phyloP scores from a whole-genome alignment of 2,888 invertebrate species.

The Ormyrus thymus region DNA sequence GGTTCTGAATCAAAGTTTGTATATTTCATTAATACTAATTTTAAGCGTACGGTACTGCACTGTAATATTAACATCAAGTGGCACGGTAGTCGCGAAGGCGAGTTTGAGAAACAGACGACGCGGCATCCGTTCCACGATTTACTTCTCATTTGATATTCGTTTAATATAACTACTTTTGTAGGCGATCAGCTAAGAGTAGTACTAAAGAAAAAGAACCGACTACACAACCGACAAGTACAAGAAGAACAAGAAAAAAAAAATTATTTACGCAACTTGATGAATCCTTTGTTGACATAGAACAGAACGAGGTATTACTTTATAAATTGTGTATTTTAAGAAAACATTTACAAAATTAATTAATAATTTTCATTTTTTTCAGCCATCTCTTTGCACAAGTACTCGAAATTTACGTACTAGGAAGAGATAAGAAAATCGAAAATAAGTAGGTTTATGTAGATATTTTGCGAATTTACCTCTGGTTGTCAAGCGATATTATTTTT shows the following conservation, averaged over 20 bases:
- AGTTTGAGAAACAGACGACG: too few species aligned
- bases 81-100: too few species aligned
- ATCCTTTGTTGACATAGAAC: conserved; percentile 63
- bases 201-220: conserved; percentile 49
- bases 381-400: conserved; percentile 21
- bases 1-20: conserved; percentile 66
- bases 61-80: too few species aligned
- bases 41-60: neutral
- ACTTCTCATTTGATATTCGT: conserved; percentile 19
- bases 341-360: neutral
- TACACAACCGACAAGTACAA: conserved; percentile 58
- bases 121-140: too few species aligned
- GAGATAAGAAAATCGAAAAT: conserved; percentile 53
- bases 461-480: neutral
- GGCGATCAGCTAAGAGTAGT: conserved; percentile 27
- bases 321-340: conserved; percentile 1
- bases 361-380: conserved; percentile 26
- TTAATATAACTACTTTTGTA: conserved; percentile 24
- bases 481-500: conserved; percentile 6
- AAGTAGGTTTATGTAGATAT: conserved; percentile 27
- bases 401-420: conserved; percentile 55
- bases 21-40: neutral
- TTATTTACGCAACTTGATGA: conserved; percentile 62
- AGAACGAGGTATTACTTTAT: conserved; percentile 57
- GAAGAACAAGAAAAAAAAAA: conserved; percentile 63